Evolutionary conservation across 2,888 invertebrate genomes (phyloP), one percentile per base, ranked within the genome.

Genomic region (Melanophora roralis): DNA sequence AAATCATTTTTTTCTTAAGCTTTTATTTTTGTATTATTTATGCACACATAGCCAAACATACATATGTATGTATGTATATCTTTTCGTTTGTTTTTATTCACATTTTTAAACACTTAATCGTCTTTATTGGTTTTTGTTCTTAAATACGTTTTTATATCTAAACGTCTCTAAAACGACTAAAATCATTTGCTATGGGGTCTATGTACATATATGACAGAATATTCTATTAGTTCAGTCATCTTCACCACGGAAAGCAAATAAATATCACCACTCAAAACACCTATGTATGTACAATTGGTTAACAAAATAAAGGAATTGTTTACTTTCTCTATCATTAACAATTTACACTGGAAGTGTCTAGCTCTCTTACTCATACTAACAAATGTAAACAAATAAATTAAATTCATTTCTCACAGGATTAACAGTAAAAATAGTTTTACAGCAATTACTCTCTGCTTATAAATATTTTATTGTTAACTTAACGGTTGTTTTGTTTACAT

Each of bases 211-310:
- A 14, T 38, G 60, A 60, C 12, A 14, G 40, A 60, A 60, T 43
- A 23, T 36, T 51, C 21, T 19, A 23, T 45, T 53, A 45, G 16
- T 57, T 62, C 68, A 32, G 19, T 23, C 19, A 57, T 71, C 38
- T 78, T 75, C 79, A 80, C 79, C 79, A 76, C 57, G 60, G 27
- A 75, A 73, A 57, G 23, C 23, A 21, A 57, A 49, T 14, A 34
- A 57, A 75, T 49, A 68, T 72, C 79, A 80, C 79, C 79, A 76
- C 79, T 72, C 76, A 57, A n/a, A 67, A 49, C 71, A 79, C 75
- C 75, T 53, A n/a, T n/a, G n/a, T n/a, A n/a, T n/a, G n/a, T n/a
- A 65, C 65, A 60, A 23, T 32, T 23, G 14, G 9, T 38, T n/a
- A n/a, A 62, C 23, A 34, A 49, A 64, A 62, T 12, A 53, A 23